These are phyloP conservation scores for Hydrolagus affinis DNA, from an alignment of 2,113 vertebrate species.

Conservation along the genomic window DNA sequence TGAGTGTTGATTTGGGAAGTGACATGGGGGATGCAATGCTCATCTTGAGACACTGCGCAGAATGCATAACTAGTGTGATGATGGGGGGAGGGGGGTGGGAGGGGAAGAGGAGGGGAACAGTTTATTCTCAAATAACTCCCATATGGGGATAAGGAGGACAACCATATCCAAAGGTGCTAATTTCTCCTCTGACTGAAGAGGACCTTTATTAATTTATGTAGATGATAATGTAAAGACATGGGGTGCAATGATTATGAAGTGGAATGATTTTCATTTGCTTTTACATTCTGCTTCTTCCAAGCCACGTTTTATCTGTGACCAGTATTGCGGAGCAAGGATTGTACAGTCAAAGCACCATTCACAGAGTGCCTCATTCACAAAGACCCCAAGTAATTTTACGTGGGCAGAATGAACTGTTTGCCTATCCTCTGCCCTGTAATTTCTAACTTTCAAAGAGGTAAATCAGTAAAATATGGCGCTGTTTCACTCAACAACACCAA, in stretches of 20 bases:
- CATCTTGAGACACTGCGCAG: slow-evolving; percentile 36
- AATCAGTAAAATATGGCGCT: no score
- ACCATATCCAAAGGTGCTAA: slow-evolving; percentile 50
- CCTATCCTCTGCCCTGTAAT: no score
- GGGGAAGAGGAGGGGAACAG: not conserved
- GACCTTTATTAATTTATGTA: slow-evolving; percentile 35
- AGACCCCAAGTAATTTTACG: not conserved
- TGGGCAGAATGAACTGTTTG: no score
- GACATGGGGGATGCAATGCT: slow-evolving; percentile 37
- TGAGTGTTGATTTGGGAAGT: slow-evolving; percentile 34
- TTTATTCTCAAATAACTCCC: not conserved
- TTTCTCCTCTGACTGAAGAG: slow-evolving; percentile 36
- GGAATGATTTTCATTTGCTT: not conserved
- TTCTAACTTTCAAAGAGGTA: no score
- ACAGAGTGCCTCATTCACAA: not conserved
- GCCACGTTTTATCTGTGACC: not conserved
- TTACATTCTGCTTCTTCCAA: not conserved
- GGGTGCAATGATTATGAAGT: slow-evolving; percentile 39
- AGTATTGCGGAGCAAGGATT: not conserved
- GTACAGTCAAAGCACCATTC: not conserved
- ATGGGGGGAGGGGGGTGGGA: not conserved
- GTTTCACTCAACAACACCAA: no score
- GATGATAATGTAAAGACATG: slow-evolving; percentile 38
- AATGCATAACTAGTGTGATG: slow-evolving; percentile 34
- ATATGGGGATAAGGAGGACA: not conserved